These are phyloP conservation scores for Orgyia antiqua DNA, from an alignment of 2,888 invertebrate genomes.

Conservation along the genomic window DNA sequence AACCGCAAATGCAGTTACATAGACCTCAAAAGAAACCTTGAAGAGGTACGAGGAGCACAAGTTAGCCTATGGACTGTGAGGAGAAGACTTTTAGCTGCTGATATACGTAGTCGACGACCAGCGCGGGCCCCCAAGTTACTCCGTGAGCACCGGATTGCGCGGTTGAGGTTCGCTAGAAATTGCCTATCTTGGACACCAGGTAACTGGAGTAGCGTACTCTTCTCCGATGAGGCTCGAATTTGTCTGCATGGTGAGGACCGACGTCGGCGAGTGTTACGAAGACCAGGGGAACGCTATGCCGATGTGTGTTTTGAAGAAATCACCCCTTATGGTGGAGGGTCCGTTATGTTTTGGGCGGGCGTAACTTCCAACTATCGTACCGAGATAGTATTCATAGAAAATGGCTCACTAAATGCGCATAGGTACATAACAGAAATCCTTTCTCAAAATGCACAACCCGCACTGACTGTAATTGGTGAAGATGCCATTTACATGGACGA, in stretches of 20 bases:
- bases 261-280: conserved; percentile 3
- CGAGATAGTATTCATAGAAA: conserved; percentile 10
- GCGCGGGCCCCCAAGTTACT: too few species aligned
- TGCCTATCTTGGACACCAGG: conserved; percentile 1
- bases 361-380: conserved; percentile 7
- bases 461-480: conserved; percentile 2
- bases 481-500: conserved; percentile 5
- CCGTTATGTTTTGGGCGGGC: conserved; percentile 8
- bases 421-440: conserved; percentile 7
- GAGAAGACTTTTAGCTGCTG: too few species aligned
- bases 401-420: conserved; percentile 11
- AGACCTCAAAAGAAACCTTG: too few species aligned
- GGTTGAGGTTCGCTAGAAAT: conserved; percentile 4
- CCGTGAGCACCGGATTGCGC: conserved; percentile 1
- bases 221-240: conserved; percentile 1
- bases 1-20: too few species aligned
- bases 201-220: conserved; percentile 3
- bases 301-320: conserved; percentile 9
- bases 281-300: conserved; percentile 5
- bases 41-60: too few species aligned
- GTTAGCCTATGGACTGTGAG: too few species aligned
- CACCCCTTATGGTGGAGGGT: conserved; percentile 6
- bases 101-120: too few species aligned
- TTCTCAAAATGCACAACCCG: conserved; percentile 5
- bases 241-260: conserved; percentile 1